Evolutionary conservation across 2,888 invertebrate genomes (phyloP).

Genomic region (Barypeithes pellucidus): DNA sequence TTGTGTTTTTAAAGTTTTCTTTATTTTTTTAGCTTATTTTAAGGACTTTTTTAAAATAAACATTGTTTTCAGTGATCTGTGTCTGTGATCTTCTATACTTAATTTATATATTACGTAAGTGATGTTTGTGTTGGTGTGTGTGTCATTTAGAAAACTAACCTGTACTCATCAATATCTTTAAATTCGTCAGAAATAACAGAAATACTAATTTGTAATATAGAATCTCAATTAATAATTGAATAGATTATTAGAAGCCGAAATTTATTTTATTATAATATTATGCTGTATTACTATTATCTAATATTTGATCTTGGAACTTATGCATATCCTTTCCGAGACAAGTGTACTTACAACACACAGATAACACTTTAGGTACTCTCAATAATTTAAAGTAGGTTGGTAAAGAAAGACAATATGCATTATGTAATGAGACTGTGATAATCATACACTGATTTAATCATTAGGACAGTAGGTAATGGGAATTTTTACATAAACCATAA

Average conservation of each 20-base stretch:
- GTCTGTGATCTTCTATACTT: conserved; percentile 54
- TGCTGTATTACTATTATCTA: conserved; percentile 3
- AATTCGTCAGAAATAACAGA: neutral
- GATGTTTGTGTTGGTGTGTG: conserved; percentile 21
- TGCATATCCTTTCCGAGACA: neutral
- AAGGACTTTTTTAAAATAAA: conserved; percentile 41
- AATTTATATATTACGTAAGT: conserved; percentile 44
- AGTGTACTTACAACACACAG: conserved; percentile 5
- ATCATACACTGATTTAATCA: conserved; percentile 5
- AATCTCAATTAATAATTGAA: neutral
- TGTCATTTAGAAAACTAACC: conserved; percentile 20
- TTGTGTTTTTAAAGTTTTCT: conserved; percentile 46
- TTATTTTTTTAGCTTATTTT: conserved; percentile 39
- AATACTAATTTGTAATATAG: neutral
- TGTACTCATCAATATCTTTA: neutral
- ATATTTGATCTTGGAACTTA: conserved; percentile 8
- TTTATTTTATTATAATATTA: neutral
- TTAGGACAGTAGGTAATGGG: no score
- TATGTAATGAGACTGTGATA: neutral
- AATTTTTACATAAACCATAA: neutral
- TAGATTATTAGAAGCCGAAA: neutral
- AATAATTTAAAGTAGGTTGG: neutral
- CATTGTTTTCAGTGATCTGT: conserved; percentile 50
- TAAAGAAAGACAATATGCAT: neutral
- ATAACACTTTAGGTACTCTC: neutral